Percentiles rank a stretch among this genome's conserved stretches.
These are phyloP conservation scores for Decapterus maruadsi DNA, from an alignment of 2,797 vertebrate species.

Conservation along the genomic window DNA sequence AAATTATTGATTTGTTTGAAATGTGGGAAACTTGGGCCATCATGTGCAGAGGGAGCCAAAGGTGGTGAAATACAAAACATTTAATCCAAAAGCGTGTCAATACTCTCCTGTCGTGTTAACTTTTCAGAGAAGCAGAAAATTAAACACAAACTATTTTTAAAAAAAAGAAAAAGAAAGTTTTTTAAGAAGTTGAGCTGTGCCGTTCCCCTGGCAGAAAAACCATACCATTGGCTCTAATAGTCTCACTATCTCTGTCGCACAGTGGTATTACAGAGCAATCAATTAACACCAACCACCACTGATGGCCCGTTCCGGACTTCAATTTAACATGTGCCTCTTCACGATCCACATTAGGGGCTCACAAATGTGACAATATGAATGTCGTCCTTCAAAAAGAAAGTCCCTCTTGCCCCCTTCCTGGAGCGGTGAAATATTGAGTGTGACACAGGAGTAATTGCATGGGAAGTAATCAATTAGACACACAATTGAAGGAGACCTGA, in stretches of 20 bases:
- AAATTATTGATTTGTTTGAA: neutral
- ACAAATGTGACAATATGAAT: slow-evolving; percentile 82
- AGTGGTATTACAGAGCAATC: slow-evolving; percentile 67
- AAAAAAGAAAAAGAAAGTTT: neutral
- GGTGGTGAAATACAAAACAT: neutral
- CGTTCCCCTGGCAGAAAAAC: slow-evolving; percentile 19
- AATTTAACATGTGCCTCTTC: slow-evolving; percentile 78
- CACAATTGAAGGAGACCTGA: slow-evolving; percentile 87
- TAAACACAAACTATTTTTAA: neutral
- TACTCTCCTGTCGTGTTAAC: neutral
- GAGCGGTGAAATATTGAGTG: slow-evolving; percentile 87
- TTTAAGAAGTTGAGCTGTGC: neutral
- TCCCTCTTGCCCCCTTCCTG: slow-evolving; percentile 75
- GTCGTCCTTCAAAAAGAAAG: slow-evolving; percentile 81
- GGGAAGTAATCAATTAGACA: slow-evolving; percentile 90
- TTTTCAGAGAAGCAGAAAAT: neutral
- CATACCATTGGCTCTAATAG: slow-evolving; percentile 15
- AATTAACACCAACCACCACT: slow-evolving; percentile 68
- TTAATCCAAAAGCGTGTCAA: neutral
- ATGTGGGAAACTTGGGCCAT: neutral
- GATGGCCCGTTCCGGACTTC: slow-evolving; percentile 71
- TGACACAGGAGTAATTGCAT: slow-evolving; percentile 89
- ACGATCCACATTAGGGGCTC: slow-evolving; percentile 73
- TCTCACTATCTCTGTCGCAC: slow-evolving; percentile 45
- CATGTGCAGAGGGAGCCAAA: neutral